These are phyloP conservation scores for Phymorhynchus buccinoides DNA, from an alignment of 1,140 invertebrate genomes.

Conservation along the genomic window DNA sequence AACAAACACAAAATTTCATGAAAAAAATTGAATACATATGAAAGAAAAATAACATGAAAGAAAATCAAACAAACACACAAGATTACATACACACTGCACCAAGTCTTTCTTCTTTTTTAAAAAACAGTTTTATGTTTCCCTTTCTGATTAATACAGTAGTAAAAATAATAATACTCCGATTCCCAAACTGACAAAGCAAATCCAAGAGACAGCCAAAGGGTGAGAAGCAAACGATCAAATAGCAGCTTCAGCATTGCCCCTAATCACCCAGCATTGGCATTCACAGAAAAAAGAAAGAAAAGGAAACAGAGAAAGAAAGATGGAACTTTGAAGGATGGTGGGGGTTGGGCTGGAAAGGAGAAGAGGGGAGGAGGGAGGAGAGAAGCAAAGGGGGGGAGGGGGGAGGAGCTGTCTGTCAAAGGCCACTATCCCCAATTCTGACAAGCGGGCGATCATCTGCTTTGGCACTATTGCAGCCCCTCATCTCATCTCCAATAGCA, in stretches of 20 bases:
- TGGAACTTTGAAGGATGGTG: too few species aligned
- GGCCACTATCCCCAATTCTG: not conserved
- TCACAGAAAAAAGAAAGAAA: not conserved
- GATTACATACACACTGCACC: too few species aligned
- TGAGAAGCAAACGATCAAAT: not conserved
- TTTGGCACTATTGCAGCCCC: slow-evolving; percentile 1
- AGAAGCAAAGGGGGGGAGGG: not conserved
- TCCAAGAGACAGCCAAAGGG: not conserved
- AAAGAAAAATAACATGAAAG: not conserved
- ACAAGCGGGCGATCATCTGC: not conserved
- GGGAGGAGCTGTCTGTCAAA: not conserved
- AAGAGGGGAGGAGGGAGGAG: not conserved
- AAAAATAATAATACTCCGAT: too few species aligned
- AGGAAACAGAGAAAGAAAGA: not conserved
- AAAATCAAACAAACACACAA: not conserved
- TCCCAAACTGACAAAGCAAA: not conserved
- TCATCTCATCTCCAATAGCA: not conserved
- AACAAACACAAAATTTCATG: not conserved
- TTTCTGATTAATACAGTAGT: not conserved
- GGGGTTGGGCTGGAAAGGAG: not conserved
- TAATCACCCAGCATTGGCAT: not conserved
- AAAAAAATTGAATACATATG: too few species aligned
- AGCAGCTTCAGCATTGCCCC: not conserved
- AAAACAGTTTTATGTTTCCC: not conserved
- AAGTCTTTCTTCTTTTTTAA: not conserved